Conservation (phyloP, 2,113 vertebrate species). For the Eonycteris spelaea region DNA sequence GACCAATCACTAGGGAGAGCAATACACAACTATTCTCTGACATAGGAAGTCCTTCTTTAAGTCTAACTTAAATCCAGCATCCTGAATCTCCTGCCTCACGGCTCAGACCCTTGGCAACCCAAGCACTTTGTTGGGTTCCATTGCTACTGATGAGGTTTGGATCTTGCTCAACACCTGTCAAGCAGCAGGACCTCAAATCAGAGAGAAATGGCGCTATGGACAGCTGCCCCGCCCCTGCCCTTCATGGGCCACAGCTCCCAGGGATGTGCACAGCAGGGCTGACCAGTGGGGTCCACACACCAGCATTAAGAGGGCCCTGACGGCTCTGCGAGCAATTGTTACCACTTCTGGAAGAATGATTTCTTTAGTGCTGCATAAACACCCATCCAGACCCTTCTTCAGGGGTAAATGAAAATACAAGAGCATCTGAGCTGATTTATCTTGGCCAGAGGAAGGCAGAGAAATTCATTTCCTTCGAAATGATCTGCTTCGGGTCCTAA, state of each 20-base stretch:
- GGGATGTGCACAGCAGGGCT: neutral
- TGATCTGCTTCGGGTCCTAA: constrained; percentile 64
- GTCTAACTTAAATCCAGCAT: neutral
- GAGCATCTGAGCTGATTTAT: constrained; percentile 65
- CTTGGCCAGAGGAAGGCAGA: constrained; percentile 45
- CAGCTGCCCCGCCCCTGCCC: accelerated
- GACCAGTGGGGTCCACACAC: neutral
- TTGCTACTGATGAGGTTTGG: neutral
- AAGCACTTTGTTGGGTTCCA: neutral
- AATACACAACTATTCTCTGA: too few species aligned
- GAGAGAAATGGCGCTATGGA: neutral
- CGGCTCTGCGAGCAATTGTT: neutral
- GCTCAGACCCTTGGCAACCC: neutral
- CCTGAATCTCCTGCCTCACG: neutral
- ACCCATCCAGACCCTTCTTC: neutral
- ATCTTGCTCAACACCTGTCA: accelerated
- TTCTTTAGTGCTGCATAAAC: neutral
- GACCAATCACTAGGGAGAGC: neutral
- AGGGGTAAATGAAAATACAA: constrained; percentile 28
- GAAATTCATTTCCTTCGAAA: constrained; percentile 76
- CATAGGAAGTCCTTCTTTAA: neutral
- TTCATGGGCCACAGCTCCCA: neutral
- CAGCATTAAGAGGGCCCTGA: neutral
- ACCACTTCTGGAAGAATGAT: constrained; percentile 52
- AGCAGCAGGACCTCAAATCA: neutral